Base-by-base conservation (phyloP, 1,140 invertebrate species). In the Neodiprion fabricii region DNA sequence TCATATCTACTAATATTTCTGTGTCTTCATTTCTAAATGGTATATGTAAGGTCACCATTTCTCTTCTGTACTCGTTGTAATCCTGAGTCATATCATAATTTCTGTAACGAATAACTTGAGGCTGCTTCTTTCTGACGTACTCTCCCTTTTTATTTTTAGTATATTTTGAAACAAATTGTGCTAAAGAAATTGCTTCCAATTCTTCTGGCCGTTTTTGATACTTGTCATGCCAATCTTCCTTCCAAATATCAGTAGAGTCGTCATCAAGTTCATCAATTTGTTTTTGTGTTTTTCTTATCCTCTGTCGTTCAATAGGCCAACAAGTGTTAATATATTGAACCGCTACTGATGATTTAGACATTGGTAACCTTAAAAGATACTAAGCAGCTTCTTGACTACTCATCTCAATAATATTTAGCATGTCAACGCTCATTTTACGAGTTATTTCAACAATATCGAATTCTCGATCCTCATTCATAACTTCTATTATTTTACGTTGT, bases 381-480 rank as follows among this genome's bases (percentile, higher is more conserved):
- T 76, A 82, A 17, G 76, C 79, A 21, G 81, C 83, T 77, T 85
- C 84, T 79, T 86, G 82, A 14, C 78, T 77, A 12, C 78, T 79
- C 75, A 83, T 80, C 61, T 81, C 53, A 76, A 73, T 79, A 61
- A 79, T 72, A 74, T 84, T 83, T 28, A 83, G 72, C 28, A 83
- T 65, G 53, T 82, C 50, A 47, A 82, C 50, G 68, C 79, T 78
- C n/a, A 82, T 48, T 72, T 79, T 75, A 66, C 70, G 82, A 0
- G 79, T 81, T 4, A 83, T 79, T 21, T 81, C 81, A 53, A 80
- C 65, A 28, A 83, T 72, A 75, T 85, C 80, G 49, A 81, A 79
- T 40, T 85, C 81, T n/a, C 83, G 83, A 82, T 84, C 77, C 70
- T 84, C 83, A 48, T 84, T 69, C 78, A 84, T 81, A n/a, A 79